phyloP scores from a whole-genome alignment of 2,113 vertebrate species.

The Hydrolagus affinis region DNA sequence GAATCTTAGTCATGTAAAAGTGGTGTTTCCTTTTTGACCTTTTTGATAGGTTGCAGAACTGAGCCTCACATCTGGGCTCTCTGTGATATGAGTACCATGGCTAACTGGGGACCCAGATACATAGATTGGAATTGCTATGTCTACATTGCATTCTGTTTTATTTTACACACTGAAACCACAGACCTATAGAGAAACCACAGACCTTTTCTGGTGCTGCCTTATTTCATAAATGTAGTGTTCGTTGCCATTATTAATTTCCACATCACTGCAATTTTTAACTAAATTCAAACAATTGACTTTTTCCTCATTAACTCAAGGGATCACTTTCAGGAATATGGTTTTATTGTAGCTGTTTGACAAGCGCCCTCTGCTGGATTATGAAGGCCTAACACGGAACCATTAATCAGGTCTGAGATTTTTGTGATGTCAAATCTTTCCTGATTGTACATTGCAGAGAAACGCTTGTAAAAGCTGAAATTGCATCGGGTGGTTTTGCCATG shows the following conservation, averaged over 20 bases:
- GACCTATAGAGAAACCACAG: not conserved
- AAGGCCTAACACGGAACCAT: constrained; percentile 30
- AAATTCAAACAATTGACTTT: not conserved
- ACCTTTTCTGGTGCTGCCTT: not conserved
- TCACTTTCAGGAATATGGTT: not conserved
- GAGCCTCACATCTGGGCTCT: too few relatives aligned
- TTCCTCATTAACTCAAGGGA: too few relatives aligned
- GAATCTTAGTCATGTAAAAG: too few relatives aligned
- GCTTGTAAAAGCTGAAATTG: not conserved
- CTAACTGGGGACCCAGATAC: not conserved
- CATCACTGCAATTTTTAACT: not conserved
- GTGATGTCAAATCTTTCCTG: not conserved
- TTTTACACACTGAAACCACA: not conserved
- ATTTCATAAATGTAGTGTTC: not conserved
- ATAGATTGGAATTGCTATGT: not conserved
- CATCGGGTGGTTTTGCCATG: too few relatives aligned
- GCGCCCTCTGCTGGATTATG: constrained; percentile 62
- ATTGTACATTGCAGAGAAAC: constrained; percentile 23
- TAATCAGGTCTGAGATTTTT: not conserved
- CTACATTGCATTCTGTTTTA: too few relatives aligned
- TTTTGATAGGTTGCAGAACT: too few relatives aligned
- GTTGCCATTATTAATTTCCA: not conserved
- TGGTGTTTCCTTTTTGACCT: too few relatives aligned
- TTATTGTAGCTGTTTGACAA: constrained; percentile 53
- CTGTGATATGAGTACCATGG: too few relatives aligned